Evolutionary conservation across 2,797 vertebrate species (phyloP).

Genomic region (Momotus momota): DNA sequence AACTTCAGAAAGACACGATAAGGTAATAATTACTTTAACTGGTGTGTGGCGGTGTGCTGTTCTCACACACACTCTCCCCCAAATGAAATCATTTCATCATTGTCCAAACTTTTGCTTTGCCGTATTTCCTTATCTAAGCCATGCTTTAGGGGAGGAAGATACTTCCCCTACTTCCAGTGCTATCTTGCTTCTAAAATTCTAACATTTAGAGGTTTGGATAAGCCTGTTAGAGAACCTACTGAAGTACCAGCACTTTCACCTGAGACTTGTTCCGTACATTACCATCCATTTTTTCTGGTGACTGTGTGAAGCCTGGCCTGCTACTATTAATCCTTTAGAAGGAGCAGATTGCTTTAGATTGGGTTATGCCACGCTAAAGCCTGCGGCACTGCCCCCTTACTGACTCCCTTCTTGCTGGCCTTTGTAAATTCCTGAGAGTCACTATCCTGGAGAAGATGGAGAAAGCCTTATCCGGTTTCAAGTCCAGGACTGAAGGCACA

Average conservation of each 20-base stretch:
- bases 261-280: background rate
- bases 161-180: background rate
- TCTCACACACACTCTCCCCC: background rate
- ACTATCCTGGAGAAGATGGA: background rate
- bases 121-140: background rate
- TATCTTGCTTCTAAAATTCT: background rate
- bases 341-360: background rate
- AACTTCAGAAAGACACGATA: background rate
- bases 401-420: background rate
- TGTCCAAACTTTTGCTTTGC: background rate
- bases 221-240: background rate
- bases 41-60: background rate
- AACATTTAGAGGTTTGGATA: background rate
- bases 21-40: background rate
- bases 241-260: background rate
- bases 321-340: background rate
- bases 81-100: background rate
- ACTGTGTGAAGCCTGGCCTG: background rate
- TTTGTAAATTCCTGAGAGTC: background rate
- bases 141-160: background rate
- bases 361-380: background rate
- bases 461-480: background rate
- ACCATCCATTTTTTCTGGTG: background rate
- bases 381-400: background rate
- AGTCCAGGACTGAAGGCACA: background rate